phyloP scores from a whole-genome alignment of 1,140 invertebrate species.

The Aphelinus atriplicis region DNA sequence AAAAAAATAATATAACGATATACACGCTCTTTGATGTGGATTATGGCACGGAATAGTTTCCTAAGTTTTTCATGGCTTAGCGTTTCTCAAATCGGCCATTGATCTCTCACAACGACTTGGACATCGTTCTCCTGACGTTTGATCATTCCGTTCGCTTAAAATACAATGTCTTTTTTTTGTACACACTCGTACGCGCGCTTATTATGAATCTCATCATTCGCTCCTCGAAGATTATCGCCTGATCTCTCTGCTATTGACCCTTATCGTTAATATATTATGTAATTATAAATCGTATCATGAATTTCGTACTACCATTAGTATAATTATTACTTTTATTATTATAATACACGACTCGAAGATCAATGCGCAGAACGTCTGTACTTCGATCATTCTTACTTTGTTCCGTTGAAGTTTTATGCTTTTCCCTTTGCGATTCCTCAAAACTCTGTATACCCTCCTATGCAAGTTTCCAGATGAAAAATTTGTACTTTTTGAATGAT shows the following conservation, averaged over 20 bases:
- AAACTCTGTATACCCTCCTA: slow-evolving; percentile 3
- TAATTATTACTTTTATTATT: slow-evolving; percentile 22
- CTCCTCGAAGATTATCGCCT: too few species aligned
- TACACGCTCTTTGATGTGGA: slow-evolving; percentile 2
- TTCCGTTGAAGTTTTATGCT: neutral
- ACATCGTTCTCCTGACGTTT: slow-evolving; percentile 18
- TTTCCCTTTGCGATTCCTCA: too few species aligned
- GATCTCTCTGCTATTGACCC: too few species aligned
- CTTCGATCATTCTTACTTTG: slow-evolving; percentile 30
- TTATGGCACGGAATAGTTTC: slow-evolving; percentile 32
- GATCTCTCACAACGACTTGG: neutral
- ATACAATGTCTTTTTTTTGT: slow-evolving; percentile 10
- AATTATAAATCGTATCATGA: slow-evolving; percentile 18
- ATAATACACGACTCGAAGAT: slow-evolving; percentile 37
- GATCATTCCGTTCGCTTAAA: slow-evolving; percentile 17
- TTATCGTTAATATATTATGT: neutral
- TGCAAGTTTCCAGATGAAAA: slow-evolving; percentile 31
- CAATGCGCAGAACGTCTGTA: slow-evolving; percentile 34
- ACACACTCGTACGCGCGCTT: slow-evolving; percentile 20
- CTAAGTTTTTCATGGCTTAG: neutral
- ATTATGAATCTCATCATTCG: neutral
- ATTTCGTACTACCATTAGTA: slow-evolving; percentile 17
- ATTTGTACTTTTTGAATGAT: slow-evolving; percentile 37
- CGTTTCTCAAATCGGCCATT: slow-evolving; percentile 8
- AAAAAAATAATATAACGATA: slow-evolving; percentile 3